Evolutionary conservation across 2,888 invertebrate species (phyloP).

Genomic region (Halocaridina rubra): DNA sequence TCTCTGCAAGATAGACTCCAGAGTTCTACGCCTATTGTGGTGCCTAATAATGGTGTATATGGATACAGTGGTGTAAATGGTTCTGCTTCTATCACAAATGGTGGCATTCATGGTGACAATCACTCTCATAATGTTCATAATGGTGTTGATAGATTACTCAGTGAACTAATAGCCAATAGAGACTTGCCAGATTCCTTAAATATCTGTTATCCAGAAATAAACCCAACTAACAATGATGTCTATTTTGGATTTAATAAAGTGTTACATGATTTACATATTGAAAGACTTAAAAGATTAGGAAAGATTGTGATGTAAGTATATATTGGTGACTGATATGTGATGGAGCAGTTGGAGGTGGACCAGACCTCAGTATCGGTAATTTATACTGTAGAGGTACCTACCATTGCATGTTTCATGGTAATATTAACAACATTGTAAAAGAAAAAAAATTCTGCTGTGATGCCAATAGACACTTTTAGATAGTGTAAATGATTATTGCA

Average conservation of each 20-base stretch:
- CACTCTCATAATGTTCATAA: too few relatives aligned
- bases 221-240: slow-evolving; percentile 49
- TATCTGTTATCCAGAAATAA: slow-evolving; percentile 34
- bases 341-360: too few relatives aligned
- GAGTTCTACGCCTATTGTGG: background rate
- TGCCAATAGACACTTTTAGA: too few relatives aligned
- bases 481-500: too few relatives aligned
- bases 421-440: too few relatives aligned
- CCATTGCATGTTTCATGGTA: too few relatives aligned
- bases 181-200: slow-evolving; percentile 53
- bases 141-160: background rate
- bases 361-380: too few relatives aligned
- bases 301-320: too few relatives aligned
- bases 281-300: slow-evolving; percentile 46
- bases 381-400: too few relatives aligned
- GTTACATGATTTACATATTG: slow-evolving; percentile 52
- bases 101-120: background rate
- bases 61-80: background rate
- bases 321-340: too few relatives aligned
- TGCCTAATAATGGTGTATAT: background rate
- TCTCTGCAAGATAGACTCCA: background rate
- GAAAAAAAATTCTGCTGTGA: too few relatives aligned
- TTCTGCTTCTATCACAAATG: too few relatives aligned
- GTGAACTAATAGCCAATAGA: slow-evolving; percentile 40
- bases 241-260: slow-evolving; percentile 53